phyloP scores from a whole-genome alignment of 2,888 invertebrate species.

The Tanytarsus gracilentus region DNA sequence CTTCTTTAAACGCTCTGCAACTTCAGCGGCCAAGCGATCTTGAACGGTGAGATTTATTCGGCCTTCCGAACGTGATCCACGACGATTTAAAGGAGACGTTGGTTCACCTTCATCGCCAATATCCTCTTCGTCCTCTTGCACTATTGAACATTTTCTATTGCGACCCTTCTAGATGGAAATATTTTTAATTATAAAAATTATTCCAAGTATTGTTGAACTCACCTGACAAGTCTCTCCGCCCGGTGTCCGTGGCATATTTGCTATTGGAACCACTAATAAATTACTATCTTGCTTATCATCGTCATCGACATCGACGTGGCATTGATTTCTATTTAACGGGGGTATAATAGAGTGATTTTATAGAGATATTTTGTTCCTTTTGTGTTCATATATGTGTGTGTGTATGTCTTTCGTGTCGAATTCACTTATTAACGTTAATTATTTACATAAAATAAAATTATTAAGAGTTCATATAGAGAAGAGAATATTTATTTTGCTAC shows the following conservation, averaged over 20 bases:
- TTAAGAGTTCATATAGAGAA: too few species aligned
- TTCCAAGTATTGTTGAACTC: conserved; percentile 31
- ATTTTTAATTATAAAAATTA: background rate
- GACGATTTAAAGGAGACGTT: conserved; percentile 48
- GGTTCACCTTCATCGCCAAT: conserved; percentile 50
- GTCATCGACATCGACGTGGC: conserved; percentile 6
- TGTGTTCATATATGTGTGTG: too few species aligned
- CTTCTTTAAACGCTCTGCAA: conserved; percentile 52
- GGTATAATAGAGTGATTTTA: too few species aligned
- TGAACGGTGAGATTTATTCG: conserved; percentile 62
- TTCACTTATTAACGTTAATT: background rate
- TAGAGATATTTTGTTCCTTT: too few species aligned
- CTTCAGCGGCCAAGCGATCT: conserved; percentile 48
- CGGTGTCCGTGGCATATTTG: conserved; percentile 57
- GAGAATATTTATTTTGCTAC: too few species aligned
- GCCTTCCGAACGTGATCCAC: conserved; percentile 73
- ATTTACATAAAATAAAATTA: too few species aligned
- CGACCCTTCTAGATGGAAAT: conserved; percentile 47
- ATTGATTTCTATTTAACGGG: conserved; percentile 11
- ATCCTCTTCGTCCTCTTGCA: conserved; percentile 77
- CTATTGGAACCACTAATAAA: conserved; percentile 34
- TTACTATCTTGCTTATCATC: conserved; percentile 8
- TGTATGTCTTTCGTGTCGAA: background rate
- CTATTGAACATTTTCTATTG: conserved; percentile 81
- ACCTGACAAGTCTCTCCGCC: conserved; percentile 57